Evolutionary conservation across 2,888 invertebrate species (phyloP).

Genomic region (Onchidella celtica): DNA sequence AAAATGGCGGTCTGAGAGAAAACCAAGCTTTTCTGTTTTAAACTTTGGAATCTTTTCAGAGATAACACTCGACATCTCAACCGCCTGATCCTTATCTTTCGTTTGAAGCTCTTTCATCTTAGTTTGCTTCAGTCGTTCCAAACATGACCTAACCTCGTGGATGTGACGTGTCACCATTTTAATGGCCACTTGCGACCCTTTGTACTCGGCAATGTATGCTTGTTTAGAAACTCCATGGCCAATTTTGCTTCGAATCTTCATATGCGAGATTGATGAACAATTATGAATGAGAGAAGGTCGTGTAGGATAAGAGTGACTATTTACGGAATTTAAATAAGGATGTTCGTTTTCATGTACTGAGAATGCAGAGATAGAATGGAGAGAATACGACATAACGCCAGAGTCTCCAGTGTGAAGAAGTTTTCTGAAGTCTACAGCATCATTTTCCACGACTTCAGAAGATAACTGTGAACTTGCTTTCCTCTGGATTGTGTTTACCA

Average conservation of each 20-base stretch:
- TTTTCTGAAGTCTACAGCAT: neutral
- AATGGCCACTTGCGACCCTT: slow-evolving; percentile 68
- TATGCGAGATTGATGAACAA: slow-evolving; percentile 71
- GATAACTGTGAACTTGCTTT: neutral
- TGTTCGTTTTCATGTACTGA: neutral
- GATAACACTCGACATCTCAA: too few species aligned
- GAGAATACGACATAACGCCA: neutral
- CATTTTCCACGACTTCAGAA: neutral
- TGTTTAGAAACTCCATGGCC: slow-evolving; percentile 78
- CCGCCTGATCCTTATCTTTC: too few species aligned
- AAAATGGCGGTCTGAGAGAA: too few species aligned
- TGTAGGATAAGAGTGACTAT: neutral
- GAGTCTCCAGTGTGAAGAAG: neutral
- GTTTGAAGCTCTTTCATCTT: too few species aligned
- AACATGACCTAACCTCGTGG: slow-evolving; percentile 71
- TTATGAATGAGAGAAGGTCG: slow-evolving; percentile 51
- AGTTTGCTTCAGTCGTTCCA: slow-evolving; percentile 57
- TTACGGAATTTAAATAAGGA: too few species aligned
- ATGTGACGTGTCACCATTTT: slow-evolving; percentile 77
- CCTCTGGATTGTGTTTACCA: neutral
- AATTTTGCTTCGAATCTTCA: slow-evolving; percentile 70
- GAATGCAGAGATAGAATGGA: neutral
- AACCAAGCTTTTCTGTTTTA: too few species aligned
- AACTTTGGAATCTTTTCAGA: too few species aligned
- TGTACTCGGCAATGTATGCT: slow-evolving; percentile 70